phyloP scores from a whole-genome alignment of 1,140 invertebrate species.

The Ceratina australensis region DNA sequence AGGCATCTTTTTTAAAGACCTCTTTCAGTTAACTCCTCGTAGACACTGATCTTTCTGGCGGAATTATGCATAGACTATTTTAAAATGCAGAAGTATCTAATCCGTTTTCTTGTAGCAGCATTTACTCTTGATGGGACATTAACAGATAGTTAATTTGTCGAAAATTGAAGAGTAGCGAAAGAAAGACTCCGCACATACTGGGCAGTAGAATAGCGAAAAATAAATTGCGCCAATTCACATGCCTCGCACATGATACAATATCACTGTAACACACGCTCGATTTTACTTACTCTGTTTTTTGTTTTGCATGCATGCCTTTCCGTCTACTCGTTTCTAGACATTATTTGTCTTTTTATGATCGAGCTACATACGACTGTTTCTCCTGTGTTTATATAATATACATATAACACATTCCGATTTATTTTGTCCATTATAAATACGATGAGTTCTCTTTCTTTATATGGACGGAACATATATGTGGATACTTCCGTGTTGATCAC shows the following conservation, averaged over 20 bases:
- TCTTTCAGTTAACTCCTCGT: constrained; percentile 30
- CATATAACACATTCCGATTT: not conserved
- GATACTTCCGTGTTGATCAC: constrained; percentile 36
- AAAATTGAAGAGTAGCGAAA: constrained; percentile 14
- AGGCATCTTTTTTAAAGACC: constrained; percentile 33
- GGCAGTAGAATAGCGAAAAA: constrained; percentile 65
- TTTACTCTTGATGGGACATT: constrained; percentile 24
- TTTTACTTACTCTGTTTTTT: constrained; percentile 61
- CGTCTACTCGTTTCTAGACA: not conserved
- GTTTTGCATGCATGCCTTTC: constrained; percentile 72
- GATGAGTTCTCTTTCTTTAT: constrained; percentile 11
- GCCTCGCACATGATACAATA: constrained; percentile 70
- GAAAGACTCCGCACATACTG: constrained; percentile 53
- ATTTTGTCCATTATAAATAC: not conserved
- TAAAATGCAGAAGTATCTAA: constrained; percentile 20
- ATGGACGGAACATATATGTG: constrained; percentile 30
- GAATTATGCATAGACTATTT: not conserved
- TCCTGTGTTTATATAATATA: not conserved
- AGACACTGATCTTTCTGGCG: constrained; percentile 32
- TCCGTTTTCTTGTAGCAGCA: constrained; percentile 48
- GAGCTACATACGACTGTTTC: not conserved
- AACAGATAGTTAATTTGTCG: constrained; percentile 13
- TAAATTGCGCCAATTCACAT: constrained; percentile 62
- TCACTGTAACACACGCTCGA: constrained; percentile 65
- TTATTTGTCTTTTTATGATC: constrained; percentile 17